These are phyloP conservation scores for Cyclophora punctaria DNA, from an alignment of 2,888 invertebrate genomes.

Conservation along the genomic window DNA sequence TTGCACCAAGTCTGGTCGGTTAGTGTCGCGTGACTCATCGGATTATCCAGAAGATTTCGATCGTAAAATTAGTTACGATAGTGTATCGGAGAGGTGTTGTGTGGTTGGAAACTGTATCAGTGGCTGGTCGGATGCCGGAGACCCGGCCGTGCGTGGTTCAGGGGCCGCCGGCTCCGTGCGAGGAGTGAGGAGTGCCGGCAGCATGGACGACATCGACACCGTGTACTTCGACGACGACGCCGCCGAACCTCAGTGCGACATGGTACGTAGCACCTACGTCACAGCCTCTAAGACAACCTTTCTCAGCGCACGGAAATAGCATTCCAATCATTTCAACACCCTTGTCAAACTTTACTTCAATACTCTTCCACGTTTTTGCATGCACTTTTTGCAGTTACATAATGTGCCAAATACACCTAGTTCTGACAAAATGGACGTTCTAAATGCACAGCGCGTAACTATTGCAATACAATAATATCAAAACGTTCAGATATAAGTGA, in stretches of 20 bases:
- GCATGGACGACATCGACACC: conserved; percentile 70
- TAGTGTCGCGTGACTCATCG: conserved; percentile 62
- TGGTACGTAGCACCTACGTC: conserved; percentile 45
- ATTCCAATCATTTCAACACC: background rate
- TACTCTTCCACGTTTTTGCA: background rate
- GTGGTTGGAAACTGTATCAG: conserved; percentile 32
- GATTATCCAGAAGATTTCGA: conserved; percentile 54
- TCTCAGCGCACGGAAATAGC: conserved; percentile 1
- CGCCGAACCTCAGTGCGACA: conserved; percentile 68
- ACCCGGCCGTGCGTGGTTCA: conserved; percentile 61
- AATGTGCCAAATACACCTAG: conserved; percentile 17
- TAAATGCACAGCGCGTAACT: conserved; percentile 16
- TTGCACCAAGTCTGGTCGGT: conserved; percentile 40
- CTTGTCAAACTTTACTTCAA: background rate
- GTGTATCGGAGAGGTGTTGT: conserved; percentile 36
- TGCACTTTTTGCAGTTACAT: conserved; percentile 25
- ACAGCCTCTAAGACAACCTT: conserved; percentile 32
- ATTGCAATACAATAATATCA: no score
- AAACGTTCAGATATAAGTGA: no score
- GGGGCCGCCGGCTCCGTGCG: conserved; percentile 53
- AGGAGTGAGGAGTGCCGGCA: conserved; percentile 53
- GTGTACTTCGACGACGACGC: conserved; percentile 73
- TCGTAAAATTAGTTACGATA: conserved; percentile 41
- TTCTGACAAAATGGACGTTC: conserved; percentile 34
- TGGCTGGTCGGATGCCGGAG: conserved; percentile 68